These are phyloP conservation scores for Melanotus villosus DNA, from an alignment of 2,888 invertebrate species.

Conservation along the genomic window DNA sequence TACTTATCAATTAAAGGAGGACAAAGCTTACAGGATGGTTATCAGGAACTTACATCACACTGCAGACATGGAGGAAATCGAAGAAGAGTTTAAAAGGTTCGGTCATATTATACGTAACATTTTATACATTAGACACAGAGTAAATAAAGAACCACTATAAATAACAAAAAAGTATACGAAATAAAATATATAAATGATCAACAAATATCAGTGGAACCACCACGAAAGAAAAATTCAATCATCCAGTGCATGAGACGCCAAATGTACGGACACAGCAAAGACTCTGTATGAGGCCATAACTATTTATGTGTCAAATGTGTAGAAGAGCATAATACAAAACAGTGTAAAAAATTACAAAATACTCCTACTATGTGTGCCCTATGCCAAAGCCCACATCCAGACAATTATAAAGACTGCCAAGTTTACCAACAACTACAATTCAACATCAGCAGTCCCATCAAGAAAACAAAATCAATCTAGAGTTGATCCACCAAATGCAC, in stretches of 20 bases:
- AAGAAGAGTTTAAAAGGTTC: neutral
- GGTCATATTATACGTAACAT: neutral
- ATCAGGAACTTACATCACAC: neutral
- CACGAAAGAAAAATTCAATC: neutral
- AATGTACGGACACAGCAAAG: neutral
- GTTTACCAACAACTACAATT: neutral
- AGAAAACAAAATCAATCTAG: neutral
- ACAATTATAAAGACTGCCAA: neutral
- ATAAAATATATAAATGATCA: conserved; percentile 2
- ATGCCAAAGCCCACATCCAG: neutral
- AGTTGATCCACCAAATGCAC: neutral
- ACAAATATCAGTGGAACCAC: neutral
- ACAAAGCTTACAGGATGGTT: neutral
- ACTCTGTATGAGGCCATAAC: neutral
- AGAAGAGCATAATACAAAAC: neutral
- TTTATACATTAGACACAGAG: neutral
- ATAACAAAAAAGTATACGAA: neutral
- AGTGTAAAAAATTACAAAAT: neutral
- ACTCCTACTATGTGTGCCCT: neutral
- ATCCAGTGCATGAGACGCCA: neutral
- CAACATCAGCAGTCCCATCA: neutral
- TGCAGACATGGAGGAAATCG: neutral
- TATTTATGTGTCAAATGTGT: neutral
- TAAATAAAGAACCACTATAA: neutral
- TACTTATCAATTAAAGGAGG: neutral